Conservation (phyloP, 2,888 invertebrate species). For the Nomada ferruginata region DNA sequence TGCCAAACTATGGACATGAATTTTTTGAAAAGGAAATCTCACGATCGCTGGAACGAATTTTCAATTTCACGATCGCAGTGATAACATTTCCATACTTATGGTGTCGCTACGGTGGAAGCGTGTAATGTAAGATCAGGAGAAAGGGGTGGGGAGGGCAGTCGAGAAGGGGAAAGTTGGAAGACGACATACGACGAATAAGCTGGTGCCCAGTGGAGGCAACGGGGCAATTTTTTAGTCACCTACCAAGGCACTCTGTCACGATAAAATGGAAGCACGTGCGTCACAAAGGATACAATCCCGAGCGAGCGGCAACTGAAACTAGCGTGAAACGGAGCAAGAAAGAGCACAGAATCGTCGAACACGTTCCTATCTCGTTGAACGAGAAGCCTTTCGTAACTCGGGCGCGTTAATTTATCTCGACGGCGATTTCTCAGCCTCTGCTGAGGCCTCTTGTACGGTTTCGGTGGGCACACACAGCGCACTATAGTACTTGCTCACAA, state of each 20-base stretch:
- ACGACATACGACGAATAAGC: neutral
- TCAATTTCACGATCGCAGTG: neutral
- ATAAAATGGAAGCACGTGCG: constrained; percentile 48
- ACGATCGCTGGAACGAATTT: too few relatives aligned
- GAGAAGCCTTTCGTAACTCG: constrained; percentile 38
- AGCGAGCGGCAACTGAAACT: constrained; percentile 5
- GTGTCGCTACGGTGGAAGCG: neutral
- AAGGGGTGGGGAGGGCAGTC: neutral
- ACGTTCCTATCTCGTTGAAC: constrained; percentile 27
- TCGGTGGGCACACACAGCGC: constrained; percentile 28
- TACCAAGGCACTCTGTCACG: constrained; percentile 33
- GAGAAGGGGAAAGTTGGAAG: neutral
- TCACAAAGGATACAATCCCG: constrained; percentile 40
- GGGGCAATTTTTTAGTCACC: constrained; percentile 24
- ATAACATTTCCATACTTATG: neutral
- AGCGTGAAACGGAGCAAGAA: constrained; percentile 4
- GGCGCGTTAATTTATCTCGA: constrained; percentile 31
- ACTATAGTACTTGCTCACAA: constrained; percentile 38
- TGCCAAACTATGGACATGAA: too few relatives aligned
- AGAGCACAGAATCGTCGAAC: neutral
- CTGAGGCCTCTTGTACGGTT: constrained; percentile 38
- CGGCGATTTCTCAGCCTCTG: constrained; percentile 20
- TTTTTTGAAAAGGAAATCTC: too few relatives aligned
- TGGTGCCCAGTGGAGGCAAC: constrained; percentile 3
- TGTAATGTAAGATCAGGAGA: neutral